Evolutionary conservation across 2,888 invertebrate genomes (phyloP).

Genomic region (Perizoma affinitatum): DNA sequence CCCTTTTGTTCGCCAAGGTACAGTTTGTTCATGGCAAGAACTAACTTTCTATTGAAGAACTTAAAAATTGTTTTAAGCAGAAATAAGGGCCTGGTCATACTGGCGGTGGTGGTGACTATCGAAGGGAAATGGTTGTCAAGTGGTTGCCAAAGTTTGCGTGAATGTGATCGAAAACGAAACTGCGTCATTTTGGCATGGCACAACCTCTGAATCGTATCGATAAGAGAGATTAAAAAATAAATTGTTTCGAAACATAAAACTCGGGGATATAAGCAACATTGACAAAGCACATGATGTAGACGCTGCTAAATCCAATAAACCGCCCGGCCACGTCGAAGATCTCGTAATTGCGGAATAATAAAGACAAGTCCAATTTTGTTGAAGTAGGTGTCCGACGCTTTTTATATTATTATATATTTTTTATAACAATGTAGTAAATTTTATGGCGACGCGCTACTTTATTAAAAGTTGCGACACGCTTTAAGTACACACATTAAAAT

Average conservation of each 20-base stretch:
- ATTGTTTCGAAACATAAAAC: constrained; percentile 3
- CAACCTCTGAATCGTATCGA: constrained; percentile 1
- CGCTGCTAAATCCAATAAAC: constrained; percentile 18
- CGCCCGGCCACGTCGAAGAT: constrained; percentile 8
- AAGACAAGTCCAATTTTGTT: constrained; percentile 6
- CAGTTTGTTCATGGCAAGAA: not conserved
- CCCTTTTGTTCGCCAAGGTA: not conserved
- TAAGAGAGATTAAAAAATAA: constrained; percentile 5
- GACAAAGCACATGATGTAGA: constrained; percentile 8
- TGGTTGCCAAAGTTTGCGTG: too few species aligned
- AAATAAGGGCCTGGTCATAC: too few species aligned
- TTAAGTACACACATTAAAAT: too few species aligned
- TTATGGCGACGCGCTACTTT: too few species aligned
- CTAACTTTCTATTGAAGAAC: not conserved
- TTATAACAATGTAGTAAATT: not conserved
- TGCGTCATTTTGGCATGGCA: too few species aligned
- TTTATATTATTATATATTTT: too few species aligned
- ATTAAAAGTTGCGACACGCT: too few species aligned
- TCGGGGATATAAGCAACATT: constrained; percentile 8
- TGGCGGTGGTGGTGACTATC: too few species aligned
- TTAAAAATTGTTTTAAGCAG: not conserved
- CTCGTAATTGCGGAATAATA: constrained; percentile 6
- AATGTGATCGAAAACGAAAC: too few species aligned
- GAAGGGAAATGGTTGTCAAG: too few species aligned
- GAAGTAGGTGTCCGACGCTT: not conserved